Percentiles rank a stretch among this genome's conserved stretches.
These are phyloP conservation scores for Pentamera pediparva DNA, from an alignment of 53 echinoderm and acorn worm genomes.

Conservation along the genomic window DNA sequence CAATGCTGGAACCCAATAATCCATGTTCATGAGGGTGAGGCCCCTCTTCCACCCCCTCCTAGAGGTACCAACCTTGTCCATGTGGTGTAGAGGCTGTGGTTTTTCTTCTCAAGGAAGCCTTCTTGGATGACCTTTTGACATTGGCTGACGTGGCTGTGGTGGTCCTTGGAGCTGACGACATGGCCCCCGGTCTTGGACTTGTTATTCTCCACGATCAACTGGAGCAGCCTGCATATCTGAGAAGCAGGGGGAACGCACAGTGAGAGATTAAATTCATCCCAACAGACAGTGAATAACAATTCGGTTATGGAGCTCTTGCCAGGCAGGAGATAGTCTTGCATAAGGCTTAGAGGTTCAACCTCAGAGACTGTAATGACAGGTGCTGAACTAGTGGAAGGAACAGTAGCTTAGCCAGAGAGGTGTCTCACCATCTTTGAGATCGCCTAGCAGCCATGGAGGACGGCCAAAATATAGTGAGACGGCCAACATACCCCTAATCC, in stretches of 20 bases:
- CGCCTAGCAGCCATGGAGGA: no score
- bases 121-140: conserved; percentile 94
- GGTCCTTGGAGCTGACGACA: conserved; percentile 67
- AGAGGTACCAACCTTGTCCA: conserved; percentile 81
- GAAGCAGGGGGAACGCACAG: background rate
- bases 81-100: conserved; percentile 85
- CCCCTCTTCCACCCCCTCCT: background rate
- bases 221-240: conserved; percentile 89
- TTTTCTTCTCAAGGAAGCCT: conserved; percentile 97
- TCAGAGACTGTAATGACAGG: no score
- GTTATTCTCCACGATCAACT: conserved; percentile 91
- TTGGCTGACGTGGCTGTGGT: conserved; percentile 58
- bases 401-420: no score
- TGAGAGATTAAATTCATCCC: no score
- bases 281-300: no score
- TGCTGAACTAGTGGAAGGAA: no score
- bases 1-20: no score
- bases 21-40: background rate
- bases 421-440: no score
- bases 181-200: conserved; percentile 71
- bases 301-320: background rate
- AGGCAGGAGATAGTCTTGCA: no score
- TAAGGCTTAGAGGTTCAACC: no score
- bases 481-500: no score
- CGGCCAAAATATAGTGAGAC: no score